Percentiles rank a stretch among this genome's conserved stretches.
These are phyloP conservation scores for Oscheius sp. DNA, from an alignment of 2,888 invertebrate species.

Conservation along the genomic window DNA sequence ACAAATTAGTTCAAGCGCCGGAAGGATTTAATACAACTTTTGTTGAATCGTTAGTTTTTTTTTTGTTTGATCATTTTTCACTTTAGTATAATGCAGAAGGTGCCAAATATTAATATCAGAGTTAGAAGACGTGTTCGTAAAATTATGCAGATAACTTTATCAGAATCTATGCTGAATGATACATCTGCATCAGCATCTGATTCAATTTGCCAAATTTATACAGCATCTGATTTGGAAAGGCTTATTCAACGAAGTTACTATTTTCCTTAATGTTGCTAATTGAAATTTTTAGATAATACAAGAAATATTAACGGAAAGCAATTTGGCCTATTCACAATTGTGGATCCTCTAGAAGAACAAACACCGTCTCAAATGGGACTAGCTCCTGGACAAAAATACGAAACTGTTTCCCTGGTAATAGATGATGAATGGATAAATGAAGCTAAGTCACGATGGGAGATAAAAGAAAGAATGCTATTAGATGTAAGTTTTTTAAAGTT, in stretches of 20 bases:
- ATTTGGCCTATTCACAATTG: slow-evolving; percentile 14
- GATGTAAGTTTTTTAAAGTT: not conserved
- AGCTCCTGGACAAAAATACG: slow-evolving; percentile 38
- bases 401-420: slow-evolving; percentile 39
- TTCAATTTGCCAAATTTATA: slow-evolving; percentile 29
- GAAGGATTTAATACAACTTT: not conserved
- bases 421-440: slow-evolving; percentile 25
- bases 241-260: slow-evolving; percentile 1
- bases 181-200: not conserved
- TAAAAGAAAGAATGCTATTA: not conserved
- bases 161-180: slow-evolving; percentile 1
- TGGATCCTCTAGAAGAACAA: slow-evolving; percentile 23
- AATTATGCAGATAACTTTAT: slow-evolving; percentile 6
- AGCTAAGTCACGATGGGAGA: not conserved
- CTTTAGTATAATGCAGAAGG: slow-evolving; percentile 19
- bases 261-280: not conserved
- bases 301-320: not conserved
- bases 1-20: slow-evolving; percentile 10
- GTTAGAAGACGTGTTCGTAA: slow-evolving; percentile 22
- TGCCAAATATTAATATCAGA: slow-evolving; percentile 14
- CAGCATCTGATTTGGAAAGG: slow-evolving; percentile 32
- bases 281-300: slow-evolving; percentile 3
- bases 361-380: slow-evolving; percentile 30
- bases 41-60: not conserved
- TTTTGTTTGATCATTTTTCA: not conserved